Evolutionary conservation across 2,113 vertebrate genomes (phyloP).

Genomic region (Struthidea cinerea): DNA sequence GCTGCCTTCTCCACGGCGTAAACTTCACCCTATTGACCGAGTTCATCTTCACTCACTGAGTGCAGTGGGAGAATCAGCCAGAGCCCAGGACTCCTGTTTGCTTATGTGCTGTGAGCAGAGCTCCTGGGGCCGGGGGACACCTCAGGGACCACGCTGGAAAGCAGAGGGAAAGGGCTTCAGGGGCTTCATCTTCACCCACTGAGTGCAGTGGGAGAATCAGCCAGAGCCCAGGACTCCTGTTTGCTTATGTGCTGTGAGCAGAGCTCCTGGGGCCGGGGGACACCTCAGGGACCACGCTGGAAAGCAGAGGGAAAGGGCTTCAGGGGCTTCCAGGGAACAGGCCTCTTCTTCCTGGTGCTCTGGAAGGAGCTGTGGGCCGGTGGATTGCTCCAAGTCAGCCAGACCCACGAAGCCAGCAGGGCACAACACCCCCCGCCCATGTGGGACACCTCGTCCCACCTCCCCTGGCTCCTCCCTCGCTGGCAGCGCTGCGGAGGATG

Average conservation of each 20-base stretch:
- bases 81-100: not conserved
- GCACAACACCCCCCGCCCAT: not conserved
- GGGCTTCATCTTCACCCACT: not conserved
- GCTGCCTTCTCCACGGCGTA: not conserved
- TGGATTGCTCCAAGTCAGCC: not conserved
- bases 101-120: not conserved
- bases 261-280: not conserved
- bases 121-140: not conserved
- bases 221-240: not conserved
- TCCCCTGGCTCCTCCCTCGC: rapidly evolving
- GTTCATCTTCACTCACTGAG: not conserved
- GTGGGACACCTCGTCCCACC: not conserved
- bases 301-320: not conserved
- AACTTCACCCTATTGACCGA: not conserved
- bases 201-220: not conserved
- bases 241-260: not conserved
- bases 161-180: not conserved
- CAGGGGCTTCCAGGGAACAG: not conserved
- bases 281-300: not conserved
- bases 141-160: not conserved
- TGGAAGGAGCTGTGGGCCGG: not conserved
- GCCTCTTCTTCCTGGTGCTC: rapidly evolving
- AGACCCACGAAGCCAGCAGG: not conserved
- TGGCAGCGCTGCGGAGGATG: not conserved
- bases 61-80: not conserved